phyloP scores from a whole-genome alignment of 2,797 vertebrate genomes.

The Odontamblyopus rebecca region DNA sequence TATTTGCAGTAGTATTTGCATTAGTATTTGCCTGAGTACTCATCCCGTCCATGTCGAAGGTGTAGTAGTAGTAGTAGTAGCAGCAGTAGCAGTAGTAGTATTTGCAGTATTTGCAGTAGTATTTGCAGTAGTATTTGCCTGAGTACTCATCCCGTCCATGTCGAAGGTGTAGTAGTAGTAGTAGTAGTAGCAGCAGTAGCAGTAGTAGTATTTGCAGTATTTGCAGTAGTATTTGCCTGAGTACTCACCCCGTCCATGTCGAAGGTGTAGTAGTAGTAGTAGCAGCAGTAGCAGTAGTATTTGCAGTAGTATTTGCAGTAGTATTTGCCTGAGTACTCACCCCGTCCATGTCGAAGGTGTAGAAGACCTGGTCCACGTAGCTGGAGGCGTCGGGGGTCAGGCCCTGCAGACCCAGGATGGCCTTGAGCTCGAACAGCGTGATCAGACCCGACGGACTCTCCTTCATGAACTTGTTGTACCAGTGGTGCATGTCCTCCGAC shows the following conservation, averaged over 20 bases:
- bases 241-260: no score
- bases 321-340: slow-evolving; percentile 66
- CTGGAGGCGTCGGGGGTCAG: slow-evolving; percentile 86
- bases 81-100: neutral
- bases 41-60: slow-evolving; percentile 93
- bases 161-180: slow-evolving; percentile 85
- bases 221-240: neutral
- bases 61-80: no score
- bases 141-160: slow-evolving; percentile 90
- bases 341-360: slow-evolving; percentile 92
- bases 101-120: neutral
- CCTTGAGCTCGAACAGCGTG: slow-evolving; percentile 89
- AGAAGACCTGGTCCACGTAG: slow-evolving; percentile 88
- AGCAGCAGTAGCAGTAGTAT: slow-evolving; percentile 64
- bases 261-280: no score
- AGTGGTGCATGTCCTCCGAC: slow-evolving; percentile 88
- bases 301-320: neutral
- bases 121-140: neutral
- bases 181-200: neutral
- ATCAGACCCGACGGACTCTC: slow-evolving; percentile 87
- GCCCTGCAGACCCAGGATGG: slow-evolving; percentile 82
- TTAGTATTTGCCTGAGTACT: no score
- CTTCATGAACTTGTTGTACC: slow-evolving; percentile 90
- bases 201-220: neutral
- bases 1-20: neutral